Conservation (phyloP, 2,797 vertebrate species). For the Scomberomorus guttatus region DNA sequence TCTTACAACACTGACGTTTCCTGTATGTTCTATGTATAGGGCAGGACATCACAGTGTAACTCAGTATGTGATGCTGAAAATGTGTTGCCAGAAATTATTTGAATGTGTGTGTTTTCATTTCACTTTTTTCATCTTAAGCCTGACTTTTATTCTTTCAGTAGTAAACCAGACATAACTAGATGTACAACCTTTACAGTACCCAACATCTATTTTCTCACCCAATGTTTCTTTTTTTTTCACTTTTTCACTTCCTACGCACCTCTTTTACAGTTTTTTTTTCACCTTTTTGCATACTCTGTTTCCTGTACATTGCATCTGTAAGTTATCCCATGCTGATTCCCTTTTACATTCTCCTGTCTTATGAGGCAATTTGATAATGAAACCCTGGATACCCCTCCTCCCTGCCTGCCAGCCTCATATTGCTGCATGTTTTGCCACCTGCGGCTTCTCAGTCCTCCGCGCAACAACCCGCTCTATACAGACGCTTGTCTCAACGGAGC, state of each 20-base stretch:
- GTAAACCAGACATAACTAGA: too few species aligned
- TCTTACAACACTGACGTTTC: constrained; percentile 8
- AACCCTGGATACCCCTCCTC: background rate
- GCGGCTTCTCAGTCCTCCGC: background rate
- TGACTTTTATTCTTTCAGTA: too few species aligned
- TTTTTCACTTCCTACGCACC: too few species aligned
- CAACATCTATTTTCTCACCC: too few species aligned
- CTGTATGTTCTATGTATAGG: background rate
- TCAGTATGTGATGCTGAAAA: background rate
- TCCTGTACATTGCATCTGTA: background rate
- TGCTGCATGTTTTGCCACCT: constrained; percentile 10
- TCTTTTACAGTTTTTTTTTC: background rate
- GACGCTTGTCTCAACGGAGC: background rate
- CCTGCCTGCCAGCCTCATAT: background rate
- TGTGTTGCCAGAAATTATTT: background rate
- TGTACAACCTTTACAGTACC: too few species aligned
- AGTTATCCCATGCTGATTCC: background rate
- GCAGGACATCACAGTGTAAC: background rate
- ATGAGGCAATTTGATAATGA: background rate
- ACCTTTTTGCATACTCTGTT: background rate
- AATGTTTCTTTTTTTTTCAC: too few species aligned
- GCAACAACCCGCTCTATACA: background rate
- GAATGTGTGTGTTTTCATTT: background rate
- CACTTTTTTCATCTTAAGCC: background rate
- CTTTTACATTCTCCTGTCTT: background rate